These are phyloP conservation scores for Drosophila prostipennis DNA, from an alignment of 2,888 invertebrate species.

Conservation along the genomic window DNA sequence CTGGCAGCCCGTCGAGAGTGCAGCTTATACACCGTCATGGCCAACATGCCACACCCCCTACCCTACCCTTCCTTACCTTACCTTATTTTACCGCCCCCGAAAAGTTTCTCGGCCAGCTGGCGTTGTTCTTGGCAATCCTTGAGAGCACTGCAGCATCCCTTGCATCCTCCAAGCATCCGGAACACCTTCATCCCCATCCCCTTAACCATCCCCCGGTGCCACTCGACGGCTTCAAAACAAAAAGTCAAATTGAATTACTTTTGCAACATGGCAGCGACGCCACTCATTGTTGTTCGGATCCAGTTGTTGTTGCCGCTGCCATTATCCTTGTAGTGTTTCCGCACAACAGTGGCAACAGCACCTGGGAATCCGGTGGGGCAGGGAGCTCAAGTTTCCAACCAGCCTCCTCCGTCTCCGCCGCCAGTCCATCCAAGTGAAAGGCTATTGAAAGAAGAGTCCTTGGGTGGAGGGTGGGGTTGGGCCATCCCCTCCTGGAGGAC, in stretches of 20 bases:
- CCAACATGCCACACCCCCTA: conserved; percentile 7
- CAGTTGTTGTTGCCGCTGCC: conserved; percentile 37
- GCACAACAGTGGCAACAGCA: conserved; percentile 48
- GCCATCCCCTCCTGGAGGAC: background rate
- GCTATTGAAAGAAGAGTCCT: conserved; percentile 57
- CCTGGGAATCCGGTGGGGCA: conserved; percentile 23
- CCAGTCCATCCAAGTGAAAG: conserved; percentile 50
- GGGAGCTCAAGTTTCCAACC: conserved; percentile 4
- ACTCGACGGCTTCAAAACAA: conserved; percentile 51
- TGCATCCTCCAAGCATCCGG: background rate
- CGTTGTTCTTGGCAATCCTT: conserved; percentile 33
- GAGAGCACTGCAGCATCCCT: conserved; percentile 2
- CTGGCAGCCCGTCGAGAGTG: conserved; percentile 28
- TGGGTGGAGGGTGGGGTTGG: conserved; percentile 1
- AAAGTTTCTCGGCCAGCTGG: conserved; percentile 12
- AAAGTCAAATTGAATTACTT: conserved; percentile 73
- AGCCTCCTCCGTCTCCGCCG: background rate
- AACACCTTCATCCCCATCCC: background rate
- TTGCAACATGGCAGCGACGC: conserved; percentile 58
- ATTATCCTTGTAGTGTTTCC: conserved; percentile 49
- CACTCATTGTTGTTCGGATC: conserved; percentile 32
- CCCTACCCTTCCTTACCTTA: background rate
- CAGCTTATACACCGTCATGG: conserved; percentile 40
- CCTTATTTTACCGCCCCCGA: background rate
- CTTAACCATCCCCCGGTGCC: background rate